Conservation (phyloP, 1,140 invertebrate species). For the Pseudobourletiella spinata region DNA sequence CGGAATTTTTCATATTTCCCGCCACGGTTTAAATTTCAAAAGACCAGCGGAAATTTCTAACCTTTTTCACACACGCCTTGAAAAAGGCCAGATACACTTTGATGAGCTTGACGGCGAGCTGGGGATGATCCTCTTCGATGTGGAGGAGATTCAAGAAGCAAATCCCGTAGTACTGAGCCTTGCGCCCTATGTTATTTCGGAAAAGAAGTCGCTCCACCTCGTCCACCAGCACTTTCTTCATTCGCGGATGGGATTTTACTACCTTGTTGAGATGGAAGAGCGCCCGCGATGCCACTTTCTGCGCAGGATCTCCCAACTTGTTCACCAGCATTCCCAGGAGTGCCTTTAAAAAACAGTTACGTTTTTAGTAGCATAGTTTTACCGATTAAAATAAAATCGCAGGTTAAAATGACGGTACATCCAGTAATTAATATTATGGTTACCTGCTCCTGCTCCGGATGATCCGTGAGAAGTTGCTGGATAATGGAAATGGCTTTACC, state of each 20-base stretch:
- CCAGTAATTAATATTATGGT: no score
- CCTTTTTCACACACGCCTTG: conserved; percentile 78
- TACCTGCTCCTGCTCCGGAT: conserved; percentile 81
- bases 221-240: conserved; percentile 75
- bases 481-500: conserved; percentile 69
- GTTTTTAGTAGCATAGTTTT: neutral
- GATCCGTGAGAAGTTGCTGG: conserved; percentile 65
- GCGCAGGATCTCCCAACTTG: conserved; percentile 87
- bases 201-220: conserved; percentile 87
- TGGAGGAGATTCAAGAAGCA: conserved; percentile 81
- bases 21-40: no score
- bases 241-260: conserved; percentile 77
- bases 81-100: conserved; percentile 93
- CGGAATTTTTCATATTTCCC: neutral
- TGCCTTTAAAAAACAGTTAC: conserved; percentile 44
- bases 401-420: no score
- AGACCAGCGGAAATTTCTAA: no score
- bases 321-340: conserved; percentile 76
- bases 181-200: conserved; percentile 64
- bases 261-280: conserved; percentile 77
- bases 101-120: conserved; percentile 71
- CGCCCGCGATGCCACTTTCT: conserved; percentile 76
- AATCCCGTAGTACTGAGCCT: conserved; percentile 87
- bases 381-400: conserved; percentile 36
- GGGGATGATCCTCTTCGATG: conserved; percentile 57